Conservation (phyloP, 1,140 invertebrate genomes). For the Chlorops oryzae region DNA sequence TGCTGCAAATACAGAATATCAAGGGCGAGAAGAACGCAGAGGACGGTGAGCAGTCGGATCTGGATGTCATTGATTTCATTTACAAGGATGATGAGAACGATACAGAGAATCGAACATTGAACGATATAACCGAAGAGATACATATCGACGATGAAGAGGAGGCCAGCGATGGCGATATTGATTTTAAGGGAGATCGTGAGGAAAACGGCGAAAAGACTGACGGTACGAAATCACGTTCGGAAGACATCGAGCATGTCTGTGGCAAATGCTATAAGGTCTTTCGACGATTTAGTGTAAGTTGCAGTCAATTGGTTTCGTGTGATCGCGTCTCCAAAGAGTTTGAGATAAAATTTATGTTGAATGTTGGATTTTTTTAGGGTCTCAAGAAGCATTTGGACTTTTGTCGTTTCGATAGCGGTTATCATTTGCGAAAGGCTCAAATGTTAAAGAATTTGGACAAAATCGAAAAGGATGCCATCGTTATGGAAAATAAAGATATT, state of each 20-base stretch:
- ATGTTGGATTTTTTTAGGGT: slow-evolving; percentile 19
- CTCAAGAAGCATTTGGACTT: slow-evolving; percentile 42
- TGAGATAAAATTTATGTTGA: no score
- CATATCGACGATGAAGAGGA: slow-evolving; percentile 18
- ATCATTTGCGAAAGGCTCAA: slow-evolving; percentile 39
- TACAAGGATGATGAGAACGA: slow-evolving; percentile 24
- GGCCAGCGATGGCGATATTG: background rate
- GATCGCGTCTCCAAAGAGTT: no score
- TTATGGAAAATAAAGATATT: slow-evolving; percentile 42
- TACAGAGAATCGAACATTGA: slow-evolving; percentile 11
- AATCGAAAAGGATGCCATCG: slow-evolving; percentile 40
- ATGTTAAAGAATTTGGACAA: slow-evolving; percentile 45
- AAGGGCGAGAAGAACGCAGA: slow-evolving; percentile 27
- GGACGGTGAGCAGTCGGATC: slow-evolving; percentile 24
- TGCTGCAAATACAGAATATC: slow-evolving; percentile 31
- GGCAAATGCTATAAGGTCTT: slow-evolving; percentile 45
- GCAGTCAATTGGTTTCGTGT: no score
- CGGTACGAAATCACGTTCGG: slow-evolving; percentile 14
- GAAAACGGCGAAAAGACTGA: background rate
- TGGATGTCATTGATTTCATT: slow-evolving; percentile 37
- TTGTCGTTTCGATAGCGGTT: slow-evolving; percentile 41
- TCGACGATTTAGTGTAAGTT: slow-evolving; percentile 26
- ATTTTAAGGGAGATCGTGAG: no score
- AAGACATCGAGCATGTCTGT: slow-evolving; percentile 43
- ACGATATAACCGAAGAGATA: slow-evolving; percentile 23